Evolutionary conservation across 2,888 invertebrate species (phyloP).

Genomic region (Muscina levida): DNA sequence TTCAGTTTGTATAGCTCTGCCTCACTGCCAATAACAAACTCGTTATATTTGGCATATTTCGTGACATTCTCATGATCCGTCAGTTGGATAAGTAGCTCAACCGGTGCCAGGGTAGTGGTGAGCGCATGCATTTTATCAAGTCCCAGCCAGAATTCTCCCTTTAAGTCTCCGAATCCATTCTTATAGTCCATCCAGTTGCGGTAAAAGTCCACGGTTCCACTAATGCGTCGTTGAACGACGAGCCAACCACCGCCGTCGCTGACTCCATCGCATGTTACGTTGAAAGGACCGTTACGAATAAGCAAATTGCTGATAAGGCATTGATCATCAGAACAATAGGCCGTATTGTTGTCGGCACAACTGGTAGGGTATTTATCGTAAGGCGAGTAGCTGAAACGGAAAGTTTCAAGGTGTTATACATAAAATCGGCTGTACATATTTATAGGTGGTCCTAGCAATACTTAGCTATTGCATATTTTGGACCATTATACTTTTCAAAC

Average conservation of each 20-base stretch:
- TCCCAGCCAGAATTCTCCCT: constrained; percentile 5
- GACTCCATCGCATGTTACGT: constrained; percentile 17
- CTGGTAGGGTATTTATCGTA: constrained; percentile 39
- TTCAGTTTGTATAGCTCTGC: neutral
- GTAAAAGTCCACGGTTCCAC: constrained; percentile 9
- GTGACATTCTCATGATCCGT: neutral
- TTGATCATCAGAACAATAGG: constrained; percentile 24
- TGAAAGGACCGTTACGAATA: constrained; percentile 21
- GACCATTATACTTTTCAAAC: too few relatives aligned
- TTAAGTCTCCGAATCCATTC: neutral
- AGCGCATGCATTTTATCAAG: constrained; percentile 3
- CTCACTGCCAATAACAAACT: neutral
- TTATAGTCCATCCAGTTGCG: neutral
- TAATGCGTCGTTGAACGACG: neutral
- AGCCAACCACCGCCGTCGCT: constrained; percentile 14
- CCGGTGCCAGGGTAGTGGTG: neutral
- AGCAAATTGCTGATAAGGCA: constrained; percentile 27
- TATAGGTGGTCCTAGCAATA: too few relatives aligned
- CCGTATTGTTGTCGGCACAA: constrained; percentile 26
- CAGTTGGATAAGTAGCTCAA: neutral
- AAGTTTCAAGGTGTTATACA: too few relatives aligned
- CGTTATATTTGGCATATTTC: constrained; percentile 3
- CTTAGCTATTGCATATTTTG: too few relatives aligned
- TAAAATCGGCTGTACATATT: too few relatives aligned
- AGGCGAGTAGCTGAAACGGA: too few relatives aligned